These are phyloP conservation scores for Phortica magna DNA, from an alignment of 2,888 invertebrate species.

Conservation along the genomic window DNA sequence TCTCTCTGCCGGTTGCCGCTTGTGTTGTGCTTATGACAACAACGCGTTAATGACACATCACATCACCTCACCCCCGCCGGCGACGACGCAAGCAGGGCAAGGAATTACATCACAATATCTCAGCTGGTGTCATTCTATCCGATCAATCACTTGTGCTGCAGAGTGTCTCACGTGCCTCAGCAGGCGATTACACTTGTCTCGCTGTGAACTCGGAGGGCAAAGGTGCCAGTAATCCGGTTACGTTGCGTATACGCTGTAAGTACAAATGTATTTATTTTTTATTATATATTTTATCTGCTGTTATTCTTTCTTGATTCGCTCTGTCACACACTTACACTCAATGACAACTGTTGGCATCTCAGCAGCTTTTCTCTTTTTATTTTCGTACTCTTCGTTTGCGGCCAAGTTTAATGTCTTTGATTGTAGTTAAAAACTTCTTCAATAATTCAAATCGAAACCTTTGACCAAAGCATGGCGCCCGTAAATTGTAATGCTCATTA, in stretches of 20 bases:
- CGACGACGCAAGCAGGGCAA: slow-evolving; percentile 81
- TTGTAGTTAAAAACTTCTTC: background rate
- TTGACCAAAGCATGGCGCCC: background rate
- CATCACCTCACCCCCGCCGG: slow-evolving; percentile 30
- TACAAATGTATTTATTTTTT: slow-evolving; percentile 58
- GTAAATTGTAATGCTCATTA: background rate
- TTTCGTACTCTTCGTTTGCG: background rate
- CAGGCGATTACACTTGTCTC: slow-evolving; percentile 92
- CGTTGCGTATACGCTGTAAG: slow-evolving; percentile 85
- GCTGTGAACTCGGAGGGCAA: slow-evolving; percentile 92
- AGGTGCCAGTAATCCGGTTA: slow-evolving; percentile 86
- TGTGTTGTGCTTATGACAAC: slow-evolving; percentile 15
- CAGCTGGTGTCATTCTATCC: slow-evolving; percentile 89
- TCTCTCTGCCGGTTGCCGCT: background rate
- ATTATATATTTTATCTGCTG: slow-evolving; percentile 1
- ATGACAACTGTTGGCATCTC: no score
- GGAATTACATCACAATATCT: slow-evolving; percentile 90
- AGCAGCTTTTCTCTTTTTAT: no score
- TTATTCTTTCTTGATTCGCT: background rate
- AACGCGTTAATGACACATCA: slow-evolving; percentile 28
- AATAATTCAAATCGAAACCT: background rate
- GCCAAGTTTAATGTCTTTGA: background rate
- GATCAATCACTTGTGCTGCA: slow-evolving; percentile 92
- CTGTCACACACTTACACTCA: background rate
- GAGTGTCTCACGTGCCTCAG: slow-evolving; percentile 88